Evolutionary conservation across 2,888 invertebrate genomes (phyloP), one percentile per base, ranked within the genome.

Genomic region (Stomorhina lunata): DNA sequence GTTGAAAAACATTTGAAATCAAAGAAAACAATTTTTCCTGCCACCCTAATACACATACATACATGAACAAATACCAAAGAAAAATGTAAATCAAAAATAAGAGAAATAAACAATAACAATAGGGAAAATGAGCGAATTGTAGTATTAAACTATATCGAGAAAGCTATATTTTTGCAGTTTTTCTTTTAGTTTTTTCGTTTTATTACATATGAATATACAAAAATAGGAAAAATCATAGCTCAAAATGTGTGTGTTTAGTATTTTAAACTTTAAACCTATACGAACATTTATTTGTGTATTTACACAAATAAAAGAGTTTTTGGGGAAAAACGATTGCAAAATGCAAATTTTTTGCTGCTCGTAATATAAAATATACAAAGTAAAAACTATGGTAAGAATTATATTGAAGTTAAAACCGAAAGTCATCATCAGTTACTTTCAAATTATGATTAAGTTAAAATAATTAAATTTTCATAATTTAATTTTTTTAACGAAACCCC

Each of bases 241-340:
- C 37, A 48, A 71, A 45, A 12, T 37, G 10, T 17, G 9, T 34
- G 5, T 55, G 22, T 63, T 57, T 65, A n/a, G n/a, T n/a, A 57
- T 45, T 65, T 71, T 57, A 37, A 65, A 78, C 71, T 71, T 71
- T 71, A 37, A 66, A 37, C 25, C 57, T 29, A 20, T 29, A 15
- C 37, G 68, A 25, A 48, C 45, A 75, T 43, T 27, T 15, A 17
- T n/a, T 15, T 65, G 34, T 20, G 59, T 59, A 66, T 57, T 72
- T 40, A 48, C 69, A 34, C 10, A 53, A 29, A 61, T 27, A 61
- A 68, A 40, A 61, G 29, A 48, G 71, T 48, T 32, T 76, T 57
- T 34, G 48, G n/a, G 20, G 34, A n/a, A n/a, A n/a, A n/a, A n/a
- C n/a, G n/a, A n/a, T n/a, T n/a, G n/a, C n/a, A n/a, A n/a, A n/a